A percentile compares a stretch with the other conserved stretches of the same genome.
phyloP scores from a whole-genome alignment of 1,140 invertebrate genomes.

The Philopotamus ludificatus region DNA sequence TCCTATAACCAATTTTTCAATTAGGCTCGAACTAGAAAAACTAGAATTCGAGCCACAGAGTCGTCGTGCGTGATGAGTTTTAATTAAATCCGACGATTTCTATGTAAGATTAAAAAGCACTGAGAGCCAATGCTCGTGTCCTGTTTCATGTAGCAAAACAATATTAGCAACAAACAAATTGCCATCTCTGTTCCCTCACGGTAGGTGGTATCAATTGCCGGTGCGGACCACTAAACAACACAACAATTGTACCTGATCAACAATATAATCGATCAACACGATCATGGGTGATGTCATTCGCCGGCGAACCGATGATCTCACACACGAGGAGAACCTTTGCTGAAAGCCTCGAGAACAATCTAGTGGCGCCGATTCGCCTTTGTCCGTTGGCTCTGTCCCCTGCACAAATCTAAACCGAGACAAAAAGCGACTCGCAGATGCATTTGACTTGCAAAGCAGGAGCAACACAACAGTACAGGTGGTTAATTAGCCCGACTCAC shows the following conservation, averaged over 20 bases:
- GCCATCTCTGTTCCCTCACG: neutral
- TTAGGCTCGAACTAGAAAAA: too few relatives aligned
- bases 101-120: neutral
- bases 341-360: neutral
- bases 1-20: too few relatives aligned
- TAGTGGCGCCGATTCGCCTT: neutral
- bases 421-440: slow-evolving; percentile 13
- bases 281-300: slow-evolving; percentile 10
- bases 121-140: neutral
- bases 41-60: too few relatives aligned
- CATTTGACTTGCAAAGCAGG: slow-evolving; percentile 20
- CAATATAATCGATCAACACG: slow-evolving; percentile 5
- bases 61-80: too few relatives aligned
- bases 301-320: neutral
- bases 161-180: neutral
- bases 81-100: too few relatives aligned
- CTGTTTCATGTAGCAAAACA: neutral
- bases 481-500: slow-evolving; percentile 27
- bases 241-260: slow-evolving; percentile 10
- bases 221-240: neutral
- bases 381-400: neutral
- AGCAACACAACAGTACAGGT: slow-evolving; percentile 17
- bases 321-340: neutral
- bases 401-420: slow-evolving; percentile 20
- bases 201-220: neutral